These are phyloP conservation scores for Philhelius pedissequus DNA, from an alignment of 2,888 invertebrate genomes.

Conservation along the genomic window DNA sequence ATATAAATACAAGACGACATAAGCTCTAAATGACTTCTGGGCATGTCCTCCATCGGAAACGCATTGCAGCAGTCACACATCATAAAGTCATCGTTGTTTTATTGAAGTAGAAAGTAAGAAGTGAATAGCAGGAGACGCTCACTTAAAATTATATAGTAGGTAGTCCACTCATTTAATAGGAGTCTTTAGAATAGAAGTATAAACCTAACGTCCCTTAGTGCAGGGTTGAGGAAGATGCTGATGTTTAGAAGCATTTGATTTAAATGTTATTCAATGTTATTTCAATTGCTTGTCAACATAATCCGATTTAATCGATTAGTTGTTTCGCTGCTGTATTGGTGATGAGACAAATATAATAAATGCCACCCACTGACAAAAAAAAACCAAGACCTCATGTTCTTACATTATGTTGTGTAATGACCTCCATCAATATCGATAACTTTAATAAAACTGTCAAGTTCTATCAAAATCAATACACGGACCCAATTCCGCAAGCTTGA, in stretches of 20 bases:
- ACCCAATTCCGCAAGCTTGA: no score
- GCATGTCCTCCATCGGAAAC: constrained; percentile 53
- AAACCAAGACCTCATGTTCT: no score
- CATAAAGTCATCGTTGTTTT: neutral
- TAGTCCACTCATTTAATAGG: constrained; percentile 53
- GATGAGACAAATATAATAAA: no score
- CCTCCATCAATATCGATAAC: no score
- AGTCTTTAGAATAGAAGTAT: constrained; percentile 30
- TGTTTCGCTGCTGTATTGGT: no score
- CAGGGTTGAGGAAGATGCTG: neutral
- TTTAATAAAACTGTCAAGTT: no score
- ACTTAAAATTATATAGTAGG: constrained; percentile 54
- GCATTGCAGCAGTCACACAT: constrained; percentile 32
- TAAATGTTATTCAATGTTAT: no score
- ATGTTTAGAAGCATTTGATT: neutral
- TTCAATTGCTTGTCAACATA: no score
- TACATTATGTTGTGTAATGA: no score
- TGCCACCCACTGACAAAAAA: no score
- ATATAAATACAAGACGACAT: constrained; percentile 2
- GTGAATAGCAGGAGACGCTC: constrained; percentile 45
- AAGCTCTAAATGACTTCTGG: constrained; percentile 30
- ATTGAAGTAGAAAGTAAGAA: constrained; percentile 30
- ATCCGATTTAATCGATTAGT: no score
- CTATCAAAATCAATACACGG: no score
- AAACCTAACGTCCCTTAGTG: neutral